Evolutionary conservation across 2,888 invertebrate genomes (phyloP), one percentile per base, ranked within the genome.

Genomic region (Zaprionus obscuricornis): DNA sequence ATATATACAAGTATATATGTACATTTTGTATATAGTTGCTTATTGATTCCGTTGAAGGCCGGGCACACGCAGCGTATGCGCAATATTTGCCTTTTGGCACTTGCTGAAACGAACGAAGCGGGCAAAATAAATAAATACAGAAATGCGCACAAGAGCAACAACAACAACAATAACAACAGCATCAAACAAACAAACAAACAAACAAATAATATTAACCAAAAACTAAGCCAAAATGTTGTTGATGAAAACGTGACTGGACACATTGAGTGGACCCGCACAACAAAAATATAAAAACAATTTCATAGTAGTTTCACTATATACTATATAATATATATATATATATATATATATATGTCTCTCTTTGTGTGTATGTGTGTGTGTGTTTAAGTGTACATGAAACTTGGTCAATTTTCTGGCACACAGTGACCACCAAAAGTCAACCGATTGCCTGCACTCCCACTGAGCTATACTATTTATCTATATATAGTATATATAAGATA

Each of bases 161-260:
- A 43, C 11, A 50, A 27, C 49, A 73, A 74, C 74, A 69, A 47
- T 36, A 17, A 47, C 36, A 22, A 8, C 11, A 20, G 18, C 29
- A 45, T n/a, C n/a, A n/a, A n/a, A n/a, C n/a, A n/a, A n/a, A n/a
- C n/a, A n/a, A n/a, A n/a, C n/a, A n/a, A n/a, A 36, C 68, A 74
- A 72, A 56, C 54, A 74, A 74, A 78, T 79, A 74, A 81, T 76
- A 81, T 74, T 81, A 74, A 81, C 74, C 74, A 72, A 76, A 79
- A 81, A 81, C 82, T 76, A 64, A 81, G 77, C 70, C 74, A 62
- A 79, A 79, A 79, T 78, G 37, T 74, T 74, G 52, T 71, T 75
- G 67, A 76, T 77, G 70, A 70, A 73, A 77, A 76, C 78, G 82
- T 76, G 82, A 82, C 82, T 74, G 62, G 59, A 62, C 75, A 71